A percentile compares a stretch with the other conserved stretches of the same genome.
Conservation (phyloP, 2,888 invertebrate genomes). For the Chrysolina oricalcia region DNA sequence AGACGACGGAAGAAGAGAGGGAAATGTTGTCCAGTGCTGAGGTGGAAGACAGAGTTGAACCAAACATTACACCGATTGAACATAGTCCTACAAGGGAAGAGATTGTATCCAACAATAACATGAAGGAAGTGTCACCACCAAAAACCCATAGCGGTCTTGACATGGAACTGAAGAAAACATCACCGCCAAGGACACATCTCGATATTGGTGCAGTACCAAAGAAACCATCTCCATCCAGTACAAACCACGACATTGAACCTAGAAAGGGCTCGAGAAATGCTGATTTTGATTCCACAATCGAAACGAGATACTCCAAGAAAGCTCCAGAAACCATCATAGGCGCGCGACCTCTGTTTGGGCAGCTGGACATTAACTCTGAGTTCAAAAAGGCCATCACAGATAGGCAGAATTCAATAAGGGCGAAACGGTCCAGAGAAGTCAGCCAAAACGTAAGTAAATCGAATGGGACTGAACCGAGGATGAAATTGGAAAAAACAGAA, state of each 20-base stretch:
- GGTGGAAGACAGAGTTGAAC: neutral
- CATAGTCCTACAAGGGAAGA: neutral
- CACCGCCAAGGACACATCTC: neutral
- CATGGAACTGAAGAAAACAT: neutral
- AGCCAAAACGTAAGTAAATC: constrained; percentile 51
- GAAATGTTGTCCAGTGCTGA: neutral
- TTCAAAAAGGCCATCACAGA: constrained; percentile 68
- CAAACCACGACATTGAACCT: neutral
- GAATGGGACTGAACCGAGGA: constrained; percentile 55
- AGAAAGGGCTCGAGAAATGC: constrained; percentile 39
- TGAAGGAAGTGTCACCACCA: constrained; percentile 8
- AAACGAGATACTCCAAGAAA: constrained; percentile 65
- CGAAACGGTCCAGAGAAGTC: constrained; percentile 58
- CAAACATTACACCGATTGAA: neutral
- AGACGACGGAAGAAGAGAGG: constrained; percentile 6
- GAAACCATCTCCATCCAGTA: neutral
- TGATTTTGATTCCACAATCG: constrained; percentile 48
- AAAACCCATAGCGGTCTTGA: neutral
- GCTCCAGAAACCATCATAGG: constrained; percentile 69
- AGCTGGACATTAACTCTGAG: constrained; percentile 69
- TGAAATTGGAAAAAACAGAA: constrained; percentile 60
- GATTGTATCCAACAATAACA: neutral
- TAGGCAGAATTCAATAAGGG: constrained; percentile 63
- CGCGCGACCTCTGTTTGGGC: constrained; percentile 69
- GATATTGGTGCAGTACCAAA: neutral